Base-by-base conservation (phyloP, 30 jellyfish, hydroid and myxozoan genomes). In the Turritopsis dohrnii region DNA sequence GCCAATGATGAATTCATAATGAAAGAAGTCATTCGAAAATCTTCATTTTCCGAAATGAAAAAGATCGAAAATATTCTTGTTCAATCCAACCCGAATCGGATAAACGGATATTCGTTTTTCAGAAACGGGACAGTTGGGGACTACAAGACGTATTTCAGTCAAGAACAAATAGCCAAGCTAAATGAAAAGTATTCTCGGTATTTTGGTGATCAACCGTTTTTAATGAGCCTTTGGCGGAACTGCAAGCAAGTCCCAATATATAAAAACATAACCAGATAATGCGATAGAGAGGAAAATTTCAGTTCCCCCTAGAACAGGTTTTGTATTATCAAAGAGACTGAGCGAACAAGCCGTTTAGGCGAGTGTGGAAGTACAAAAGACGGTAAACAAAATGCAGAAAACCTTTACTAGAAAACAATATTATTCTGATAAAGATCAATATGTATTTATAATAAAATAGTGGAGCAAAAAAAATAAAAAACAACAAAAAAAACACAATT, bases 51-150 rank as follows among this genome's bases (percentile, higher is more conserved):
- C 26, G 81, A 65, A 52, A 80, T 80, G 87, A 80, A 71, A 80
- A 80, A 21, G 21, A 53, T 21, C 41, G 87, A 80, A 53, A 23
- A 66, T 80, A 41, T 80, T 18, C 28, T 80, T 9, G 81, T 80
- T 27, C 87, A 80, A 65, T 26, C 76, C 18, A 80, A 80, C 28
- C 87, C 87, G 77, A 80, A 80, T 80, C 76, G 87, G 77, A 53
- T 52, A 31, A 80, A 53, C 87, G 87, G 77, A 21, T 41, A 24
- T 52, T 80, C 87, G n/a, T 80, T 80, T 65, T 80, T 80, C 53
- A 28, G 81, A 20, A 65, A 65, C 17, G 87, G 87, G 21, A 21
- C 23, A n/a, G 65, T 80, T 27, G 81, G 83, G 17, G 81, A 80
- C n/a, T 80, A 52, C 7, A 71, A 65, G 16, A 65, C 26, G 21